Percentiles rank a stretch among this genome's conserved stretches.
phyloP scores from a whole-genome alignment of 2,888 invertebrate genomes.

The Neoitamus cyanurus region DNA sequence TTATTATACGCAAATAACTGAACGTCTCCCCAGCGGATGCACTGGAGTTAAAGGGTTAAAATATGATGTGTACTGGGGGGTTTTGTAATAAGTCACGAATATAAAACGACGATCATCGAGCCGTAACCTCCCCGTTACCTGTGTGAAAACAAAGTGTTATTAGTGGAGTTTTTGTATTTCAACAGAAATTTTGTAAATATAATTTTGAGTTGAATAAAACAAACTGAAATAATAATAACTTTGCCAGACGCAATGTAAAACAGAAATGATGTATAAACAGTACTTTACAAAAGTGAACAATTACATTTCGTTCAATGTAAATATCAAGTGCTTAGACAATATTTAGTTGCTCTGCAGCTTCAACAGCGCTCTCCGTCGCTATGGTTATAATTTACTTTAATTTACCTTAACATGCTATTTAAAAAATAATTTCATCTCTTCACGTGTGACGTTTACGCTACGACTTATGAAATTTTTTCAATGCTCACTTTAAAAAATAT shows the following conservation, averaged over 20 bases:
- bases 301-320: slow-evolving; percentile 35
- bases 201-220: neutral
- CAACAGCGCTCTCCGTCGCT: slow-evolving; percentile 25
- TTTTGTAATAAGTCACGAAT: neutral
- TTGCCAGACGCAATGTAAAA: slow-evolving; percentile 2
- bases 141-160: neutral
- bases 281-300: slow-evolving; percentile 31
- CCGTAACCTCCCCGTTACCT: neutral
- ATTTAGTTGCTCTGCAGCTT: slow-evolving; percentile 9
- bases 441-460: neutral
- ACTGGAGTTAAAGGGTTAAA: neutral
- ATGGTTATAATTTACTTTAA: slow-evolving; percentile 14
- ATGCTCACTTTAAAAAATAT: slow-evolving; percentile 41
- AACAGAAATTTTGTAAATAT: neutral
- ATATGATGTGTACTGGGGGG: neutral
- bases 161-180: slow-evolving; percentile 11
- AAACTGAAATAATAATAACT: neutral
- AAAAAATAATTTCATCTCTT: slow-evolving; percentile 41
- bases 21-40: too few relatives aligned
- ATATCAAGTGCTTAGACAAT: slow-evolving; percentile 36
- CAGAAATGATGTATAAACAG: neutral
- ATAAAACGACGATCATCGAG: neutral
- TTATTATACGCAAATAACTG: too few relatives aligned
- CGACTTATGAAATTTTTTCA: slow-evolving; percentile 31
- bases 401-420: slow-evolving; percentile 41